phyloP scores from a whole-genome alignment of 1,140 invertebrate species.

The Eurosta solidaginis region DNA sequence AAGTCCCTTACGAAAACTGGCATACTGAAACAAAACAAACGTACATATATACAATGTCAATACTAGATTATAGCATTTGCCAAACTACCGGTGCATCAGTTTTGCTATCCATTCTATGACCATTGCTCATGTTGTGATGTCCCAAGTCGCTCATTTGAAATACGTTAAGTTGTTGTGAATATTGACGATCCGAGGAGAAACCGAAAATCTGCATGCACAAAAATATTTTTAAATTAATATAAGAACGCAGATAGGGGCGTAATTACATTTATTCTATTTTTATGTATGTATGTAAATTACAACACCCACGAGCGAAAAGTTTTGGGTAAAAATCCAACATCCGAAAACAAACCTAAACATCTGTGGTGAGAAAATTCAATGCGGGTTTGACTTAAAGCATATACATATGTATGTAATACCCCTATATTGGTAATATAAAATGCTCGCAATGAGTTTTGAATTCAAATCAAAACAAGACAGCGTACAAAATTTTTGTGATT shows the following conservation, averaged over 20 bases:
- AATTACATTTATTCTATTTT: neutral
- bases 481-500: too few relatives aligned
- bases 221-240: constrained; percentile 47
- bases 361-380: too few relatives aligned
- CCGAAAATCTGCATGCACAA: constrained; percentile 69
- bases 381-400: too few relatives aligned
- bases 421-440: too few relatives aligned
- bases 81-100: constrained; percentile 74
- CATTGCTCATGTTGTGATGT: constrained; percentile 64
- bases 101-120: constrained; percentile 68
- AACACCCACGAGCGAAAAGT: too few relatives aligned
- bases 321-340: too few relatives aligned
- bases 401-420: too few relatives aligned
- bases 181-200: constrained; percentile 73
- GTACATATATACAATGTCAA: neutral
- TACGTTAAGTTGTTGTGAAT: constrained; percentile 72
- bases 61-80: neutral
- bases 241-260: constrained; percentile 39
- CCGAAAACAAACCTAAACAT: too few relatives aligned
- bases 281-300: too few relatives aligned
- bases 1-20: constrained; percentile 72
- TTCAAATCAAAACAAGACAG: too few relatives aligned
- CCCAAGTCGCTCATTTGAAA: constrained; percentile 83
- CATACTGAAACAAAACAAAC: constrained; percentile 67
- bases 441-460: too few relatives aligned